Conservation (phyloP, 1,140 invertebrate species). For the Heterodera schachtii region DNA sequence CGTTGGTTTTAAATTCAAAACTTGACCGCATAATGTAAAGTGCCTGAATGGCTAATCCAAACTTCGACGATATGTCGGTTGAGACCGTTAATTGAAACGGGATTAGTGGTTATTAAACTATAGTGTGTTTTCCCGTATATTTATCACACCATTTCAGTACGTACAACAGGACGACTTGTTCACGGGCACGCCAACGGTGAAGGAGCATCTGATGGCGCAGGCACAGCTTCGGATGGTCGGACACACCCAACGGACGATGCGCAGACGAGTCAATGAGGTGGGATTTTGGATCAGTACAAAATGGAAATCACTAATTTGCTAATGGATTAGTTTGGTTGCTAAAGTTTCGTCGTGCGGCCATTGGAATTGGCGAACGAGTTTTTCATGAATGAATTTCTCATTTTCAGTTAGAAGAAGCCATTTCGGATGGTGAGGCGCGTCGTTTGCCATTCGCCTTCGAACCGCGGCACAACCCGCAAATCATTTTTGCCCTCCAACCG, state of each 20-base stretch:
- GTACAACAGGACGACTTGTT: conserved; percentile 72
- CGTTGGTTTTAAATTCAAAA: too few species aligned
- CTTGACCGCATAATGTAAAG: too few species aligned
- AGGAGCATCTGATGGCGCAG: conserved; percentile 70
- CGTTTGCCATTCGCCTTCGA: conserved; percentile 69
- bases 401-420: conserved; percentile 33
- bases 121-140: conserved; percentile 54
- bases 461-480: conserved; percentile 76
- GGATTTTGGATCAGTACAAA: neutral
- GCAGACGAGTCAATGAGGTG: conserved; percentile 43
- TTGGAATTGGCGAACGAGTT: conserved; percentile 52
- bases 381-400: neutral
- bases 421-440: conserved; percentile 68
- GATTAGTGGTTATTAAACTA: neutral
- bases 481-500: conserved; percentile 81
- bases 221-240: conserved; percentile 63
- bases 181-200: conserved; percentile 70
- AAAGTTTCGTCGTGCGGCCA: conserved; percentile 61
- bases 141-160: conserved; percentile 66
- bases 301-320: conserved; percentile 28
- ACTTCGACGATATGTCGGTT: too few species aligned
- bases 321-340: conserved; percentile 62
- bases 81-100: too few species aligned
- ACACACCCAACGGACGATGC: conserved; percentile 32
- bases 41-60: too few species aligned